phyloP scores from a whole-genome alignment of 2,888 invertebrate genomes.

The Diaphora mendica region DNA sequence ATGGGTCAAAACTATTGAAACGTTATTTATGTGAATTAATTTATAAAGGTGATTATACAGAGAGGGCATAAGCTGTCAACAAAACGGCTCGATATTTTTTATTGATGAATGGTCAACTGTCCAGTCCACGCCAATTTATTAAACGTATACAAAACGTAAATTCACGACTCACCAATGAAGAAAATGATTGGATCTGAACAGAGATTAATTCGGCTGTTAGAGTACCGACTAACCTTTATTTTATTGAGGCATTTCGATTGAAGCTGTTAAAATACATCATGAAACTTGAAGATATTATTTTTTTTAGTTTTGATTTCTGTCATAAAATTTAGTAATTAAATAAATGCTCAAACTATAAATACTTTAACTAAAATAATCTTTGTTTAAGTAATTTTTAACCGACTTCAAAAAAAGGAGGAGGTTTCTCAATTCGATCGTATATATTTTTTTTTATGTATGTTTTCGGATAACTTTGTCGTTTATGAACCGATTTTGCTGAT shows the following conservation, averaged over 20 bases:
- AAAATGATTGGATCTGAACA: constrained; percentile 44
- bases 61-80: constrained; percentile 8
- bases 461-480: no score
- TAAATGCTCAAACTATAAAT: no score
- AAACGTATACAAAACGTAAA: constrained; percentile 37
- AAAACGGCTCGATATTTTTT: constrained; percentile 29
- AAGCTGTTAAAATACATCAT: no score
- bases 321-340: no score
- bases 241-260: constrained; percentile 15
- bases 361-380: no score
- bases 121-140: constrained; percentile 40
- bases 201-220: constrained; percentile 34
- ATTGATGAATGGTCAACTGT: constrained; percentile 48
- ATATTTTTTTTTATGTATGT: no score
- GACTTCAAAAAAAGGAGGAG: no score
- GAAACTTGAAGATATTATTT: no score
- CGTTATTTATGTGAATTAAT: constrained; percentile 5
- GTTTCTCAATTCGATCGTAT: no score
- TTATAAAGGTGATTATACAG: constrained; percentile 21
- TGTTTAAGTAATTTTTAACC: no score
- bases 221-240: constrained; percentile 28
- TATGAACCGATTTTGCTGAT: no score
- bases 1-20: neutral
- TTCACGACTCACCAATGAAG: constrained; percentile 37
- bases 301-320: no score